phyloP scores from a whole-genome alignment of 1,140 invertebrate species.

The Drosophila aff. region DNA sequence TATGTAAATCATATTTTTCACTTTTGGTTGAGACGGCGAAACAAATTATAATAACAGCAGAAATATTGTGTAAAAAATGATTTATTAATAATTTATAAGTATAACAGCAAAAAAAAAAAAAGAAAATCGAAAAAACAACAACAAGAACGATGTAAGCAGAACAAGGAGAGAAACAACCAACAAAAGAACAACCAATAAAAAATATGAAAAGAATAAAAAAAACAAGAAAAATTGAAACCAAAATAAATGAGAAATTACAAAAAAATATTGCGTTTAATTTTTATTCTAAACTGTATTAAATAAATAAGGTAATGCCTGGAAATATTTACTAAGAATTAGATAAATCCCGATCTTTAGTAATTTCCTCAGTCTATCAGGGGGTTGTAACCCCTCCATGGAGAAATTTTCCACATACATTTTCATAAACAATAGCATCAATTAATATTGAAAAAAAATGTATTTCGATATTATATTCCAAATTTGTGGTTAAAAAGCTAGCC shows the following conservation, averaged over 20 bases:
- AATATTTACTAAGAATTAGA: too few relatives aligned
- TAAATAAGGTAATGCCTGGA: too few relatives aligned
- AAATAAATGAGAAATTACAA: constrained; percentile 78
- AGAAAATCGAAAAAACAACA: constrained; percentile 16
- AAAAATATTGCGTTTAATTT: constrained; percentile 38
- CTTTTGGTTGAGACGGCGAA: constrained; percentile 49
- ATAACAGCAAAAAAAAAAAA: constrained; percentile 50
- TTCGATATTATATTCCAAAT: too few relatives aligned
- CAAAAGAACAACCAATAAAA: constrained; percentile 61
- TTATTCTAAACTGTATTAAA: not conserved
- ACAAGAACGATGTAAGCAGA: constrained; percentile 63
- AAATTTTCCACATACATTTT: too few relatives aligned
- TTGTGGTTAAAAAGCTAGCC: too few relatives aligned
- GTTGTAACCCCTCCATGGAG: too few relatives aligned
- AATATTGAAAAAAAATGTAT: too few relatives aligned
- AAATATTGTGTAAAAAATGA: constrained; percentile 82
- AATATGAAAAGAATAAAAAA: constrained; percentile 59
- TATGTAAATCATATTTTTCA: constrained; percentile 61
- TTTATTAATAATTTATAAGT: constrained; percentile 79
- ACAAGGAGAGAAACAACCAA: constrained; percentile 53
- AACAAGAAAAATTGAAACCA: constrained; percentile 65
- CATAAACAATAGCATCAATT: too few relatives aligned
- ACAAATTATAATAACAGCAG: constrained; percentile 40
- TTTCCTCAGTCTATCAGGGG: too few relatives aligned
- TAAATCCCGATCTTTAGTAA: too few relatives aligned